A percentile compares a stretch with the other conserved stretches of the same genome.
Conservation (phyloP, 2,113 vertebrate species). For the Tapirus terrestris region DNA sequence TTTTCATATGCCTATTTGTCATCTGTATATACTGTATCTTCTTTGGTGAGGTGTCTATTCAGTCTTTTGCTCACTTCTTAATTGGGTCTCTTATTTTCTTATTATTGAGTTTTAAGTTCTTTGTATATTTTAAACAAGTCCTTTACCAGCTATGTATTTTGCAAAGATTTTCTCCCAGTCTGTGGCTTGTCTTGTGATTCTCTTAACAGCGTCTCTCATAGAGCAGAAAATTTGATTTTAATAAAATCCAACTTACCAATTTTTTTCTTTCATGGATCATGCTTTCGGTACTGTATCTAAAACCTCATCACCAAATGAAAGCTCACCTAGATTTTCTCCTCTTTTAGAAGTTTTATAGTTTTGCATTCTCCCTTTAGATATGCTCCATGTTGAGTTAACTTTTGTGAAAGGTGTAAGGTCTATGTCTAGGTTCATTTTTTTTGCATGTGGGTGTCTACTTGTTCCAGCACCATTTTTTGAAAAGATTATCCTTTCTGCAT, state of each 20-base stretch:
- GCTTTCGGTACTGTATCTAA: not conserved
- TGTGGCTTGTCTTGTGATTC: not conserved
- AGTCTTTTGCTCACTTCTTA: not conserved
- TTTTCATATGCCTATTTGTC: not conserved
- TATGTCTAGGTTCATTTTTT: not conserved
- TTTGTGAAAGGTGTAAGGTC: not conserved
- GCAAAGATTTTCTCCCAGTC: not conserved
- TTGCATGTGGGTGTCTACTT: not conserved
- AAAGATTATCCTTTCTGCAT: not conserved
- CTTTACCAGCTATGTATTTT: not conserved
- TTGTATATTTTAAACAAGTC: not conserved
- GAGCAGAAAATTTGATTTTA: not conserved
- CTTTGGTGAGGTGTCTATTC: not conserved
- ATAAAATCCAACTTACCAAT: not conserved
- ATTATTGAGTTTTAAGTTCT: not conserved
- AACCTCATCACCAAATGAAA: not conserved
- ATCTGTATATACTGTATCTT: not conserved
- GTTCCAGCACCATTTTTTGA: not conserved
- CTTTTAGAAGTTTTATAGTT: not conserved
- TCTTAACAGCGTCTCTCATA: not conserved
- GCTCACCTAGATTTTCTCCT: not conserved
- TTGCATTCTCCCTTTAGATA: not conserved
- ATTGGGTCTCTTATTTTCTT: not conserved
- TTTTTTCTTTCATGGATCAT: not conserved
- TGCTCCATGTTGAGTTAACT: not conserved